Evolutionary conservation across 2,888 invertebrate species (phyloP), one percentile per base, ranked within the genome.

Genomic region (Schizotus pectinicornis): DNA sequence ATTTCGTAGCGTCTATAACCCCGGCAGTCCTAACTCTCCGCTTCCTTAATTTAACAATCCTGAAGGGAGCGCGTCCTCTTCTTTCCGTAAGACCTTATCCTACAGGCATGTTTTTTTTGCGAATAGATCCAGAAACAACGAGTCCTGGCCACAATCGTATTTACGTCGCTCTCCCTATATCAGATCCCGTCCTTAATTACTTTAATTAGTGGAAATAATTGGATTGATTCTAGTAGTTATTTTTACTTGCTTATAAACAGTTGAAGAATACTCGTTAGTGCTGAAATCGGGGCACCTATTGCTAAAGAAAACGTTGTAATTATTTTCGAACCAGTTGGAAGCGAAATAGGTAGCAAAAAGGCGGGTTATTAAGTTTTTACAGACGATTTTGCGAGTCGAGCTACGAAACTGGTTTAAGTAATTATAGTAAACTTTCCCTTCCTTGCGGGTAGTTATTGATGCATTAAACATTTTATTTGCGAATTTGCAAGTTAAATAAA

Each of bases 201-300:
- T 53, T 53, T 53, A 45, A 46, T 53, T 53, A 53, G 46, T 38
- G 39, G 38, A 53, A 53, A 46, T 53, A 45, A 53, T 45, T 53
- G 53, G 46, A 53, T 45, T 53, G 42, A 43, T 51, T 51, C 42
- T 36, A 48, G 50, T 22, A 35, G 41, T 41, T 43, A 43, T 30
- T 48, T 42, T 51, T 36, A 36, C 42, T 51, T 42, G 36, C n/a
- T 31, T 22, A 31, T 35, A 31, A 7, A 36, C 43, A 34, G 42
- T 11, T 31, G n/a, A n/a, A n/a, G n/a, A n/a, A n/a, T n/a, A n/a
- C n/a, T n/a, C 6, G 51, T 31, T 43, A 43, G 35, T 34, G 42
- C 42, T 43, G 43, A 51, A 51, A 43, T 51, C 35, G 43, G 13
- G 22, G 14, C 36, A 34, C 9, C n/a, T 35, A 34, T 46, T 41